Evolutionary conservation across 2,113 vertebrate genomes (phyloP), one percentile per base, ranked within the genome.

Genomic region (Hyaena hyaena): DNA sequence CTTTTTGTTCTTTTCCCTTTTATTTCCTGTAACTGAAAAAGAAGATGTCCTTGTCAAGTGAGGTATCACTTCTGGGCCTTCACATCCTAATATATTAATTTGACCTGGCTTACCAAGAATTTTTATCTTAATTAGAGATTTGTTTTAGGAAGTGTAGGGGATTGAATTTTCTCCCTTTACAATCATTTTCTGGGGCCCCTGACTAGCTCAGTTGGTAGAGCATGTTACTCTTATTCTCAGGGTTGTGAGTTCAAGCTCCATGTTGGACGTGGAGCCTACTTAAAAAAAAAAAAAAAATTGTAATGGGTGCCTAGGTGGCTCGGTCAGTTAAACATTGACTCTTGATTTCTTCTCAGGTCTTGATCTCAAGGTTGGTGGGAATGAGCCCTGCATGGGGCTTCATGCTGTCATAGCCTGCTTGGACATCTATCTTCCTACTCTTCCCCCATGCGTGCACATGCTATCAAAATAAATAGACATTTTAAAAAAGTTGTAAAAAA

Each of bases 21-120:
- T 87, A 53, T 43, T 95, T 92, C 84, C 28, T 73, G 23, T 85
- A 39, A 63, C 10, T 71, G 48, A 89, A 97, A 93, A 61, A 71
- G 45, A 17, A 96, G 4, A 73, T 82, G 19, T 31, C 7, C 9
- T 66, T 95, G 23, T 68, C 69, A 95, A 86, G n/a, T 68, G 69
- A 95, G 81, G n/a, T 31, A 53, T 74, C 39, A 86, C 10, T 80
- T 73, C 26, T 92, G 33, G 26, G 26, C 48, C 39, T 63, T 89
- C 39, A 63, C 87, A 68, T 45, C 66, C 45, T 90, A 66, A 53
- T 86, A 4, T 48, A 69, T 86, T 83, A 83, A 93, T 84, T 82
- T 92, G 68, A 77, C 48, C 19, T 96, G 11, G 43, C 84, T 94
- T 93, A 76, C 26, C 43, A 10, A 83, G 74, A 96, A 86, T 71